Evolutionary conservation across 2,888 invertebrate genomes (phyloP).

Genomic region (Agrochola circellaris): DNA sequence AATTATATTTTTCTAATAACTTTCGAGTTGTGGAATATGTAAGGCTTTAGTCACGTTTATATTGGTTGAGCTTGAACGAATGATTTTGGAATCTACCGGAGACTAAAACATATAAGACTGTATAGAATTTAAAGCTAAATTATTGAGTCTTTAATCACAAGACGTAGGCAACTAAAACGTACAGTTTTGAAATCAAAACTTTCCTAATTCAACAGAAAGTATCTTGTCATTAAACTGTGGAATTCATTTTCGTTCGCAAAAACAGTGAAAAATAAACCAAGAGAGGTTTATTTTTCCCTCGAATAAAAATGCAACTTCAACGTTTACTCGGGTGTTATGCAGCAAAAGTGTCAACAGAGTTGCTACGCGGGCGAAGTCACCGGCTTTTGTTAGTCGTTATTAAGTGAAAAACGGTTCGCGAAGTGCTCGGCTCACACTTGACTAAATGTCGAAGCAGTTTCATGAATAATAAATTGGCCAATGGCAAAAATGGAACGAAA

Average conservation of each 20-base stretch:
- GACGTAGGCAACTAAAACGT: background rate
- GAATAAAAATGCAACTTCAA: constrained; percentile 22
- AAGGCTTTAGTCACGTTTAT: background rate
- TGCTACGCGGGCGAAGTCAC: constrained; percentile 4
- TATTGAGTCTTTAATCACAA: background rate
- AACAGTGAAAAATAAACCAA: background rate
- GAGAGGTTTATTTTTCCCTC: background rate
- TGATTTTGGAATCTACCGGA: background rate
- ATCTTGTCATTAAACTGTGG: background rate
- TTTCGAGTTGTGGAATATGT: background rate
- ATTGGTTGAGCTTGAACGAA: background rate
- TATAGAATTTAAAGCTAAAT: background rate
- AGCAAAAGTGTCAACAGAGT: constrained; percentile 32
- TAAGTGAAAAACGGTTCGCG: constrained; percentile 36
- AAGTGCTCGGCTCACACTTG: constrained; percentile 38
- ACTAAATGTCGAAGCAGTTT: constrained; percentile 53
- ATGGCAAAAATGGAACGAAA: constrained; percentile 49
- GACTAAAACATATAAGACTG: background rate
- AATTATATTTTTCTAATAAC: constrained; percentile 10
- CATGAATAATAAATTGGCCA: constrained; percentile 64
- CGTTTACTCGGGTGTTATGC: constrained; percentile 12
- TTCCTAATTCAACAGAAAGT: background rate
- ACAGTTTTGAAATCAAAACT: background rate
- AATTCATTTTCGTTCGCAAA: background rate
- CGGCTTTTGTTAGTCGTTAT: constrained; percentile 28